phyloP scores from a whole-genome alignment of 1,140 invertebrate species.

The Hyles vespertilio region DNA sequence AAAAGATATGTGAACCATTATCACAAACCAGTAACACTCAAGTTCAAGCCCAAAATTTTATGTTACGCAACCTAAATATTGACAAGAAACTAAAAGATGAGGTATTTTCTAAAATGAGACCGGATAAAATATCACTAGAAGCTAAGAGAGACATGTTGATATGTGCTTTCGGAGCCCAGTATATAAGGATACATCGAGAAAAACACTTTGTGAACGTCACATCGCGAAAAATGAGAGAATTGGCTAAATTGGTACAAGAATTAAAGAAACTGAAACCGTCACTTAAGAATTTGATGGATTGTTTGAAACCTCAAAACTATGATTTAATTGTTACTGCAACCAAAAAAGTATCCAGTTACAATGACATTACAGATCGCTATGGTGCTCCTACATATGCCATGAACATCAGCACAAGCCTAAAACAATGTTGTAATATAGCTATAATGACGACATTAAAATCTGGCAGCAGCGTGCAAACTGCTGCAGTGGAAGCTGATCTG shows the following conservation, averaged over 20 bases:
- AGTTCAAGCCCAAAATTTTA: constrained; percentile 25
- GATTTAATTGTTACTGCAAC: constrained; percentile 23
- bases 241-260: constrained; percentile 23
- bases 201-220: constrained; percentile 8
- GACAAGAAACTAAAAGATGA: constrained; percentile 25
- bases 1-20: constrained; percentile 11
- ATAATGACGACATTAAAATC: constrained; percentile 10
- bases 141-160: constrained; percentile 36
- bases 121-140: constrained; percentile 24
- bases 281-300: constrained; percentile 19
- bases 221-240: constrained; percentile 28
- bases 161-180: constrained; percentile 36
- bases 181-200: constrained; percentile 12
- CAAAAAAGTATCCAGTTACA: constrained; percentile 19
- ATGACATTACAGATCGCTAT: constrained; percentile 20
- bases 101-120: constrained; percentile 21
- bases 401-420: constrained; percentile 29
- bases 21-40: constrained; percentile 14
- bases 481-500: constrained; percentile 15
- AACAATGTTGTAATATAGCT: constrained; percentile 31
- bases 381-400: constrained; percentile 24
- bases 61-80: constrained; percentile 21
- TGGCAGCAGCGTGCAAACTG: constrained; percentile 2
- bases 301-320: constrained; percentile 26
- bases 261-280: constrained; percentile 15